Base-by-base conservation (phyloP, 2,113 vertebrate genomes). In the Pseudopodoces humilis region DNA sequence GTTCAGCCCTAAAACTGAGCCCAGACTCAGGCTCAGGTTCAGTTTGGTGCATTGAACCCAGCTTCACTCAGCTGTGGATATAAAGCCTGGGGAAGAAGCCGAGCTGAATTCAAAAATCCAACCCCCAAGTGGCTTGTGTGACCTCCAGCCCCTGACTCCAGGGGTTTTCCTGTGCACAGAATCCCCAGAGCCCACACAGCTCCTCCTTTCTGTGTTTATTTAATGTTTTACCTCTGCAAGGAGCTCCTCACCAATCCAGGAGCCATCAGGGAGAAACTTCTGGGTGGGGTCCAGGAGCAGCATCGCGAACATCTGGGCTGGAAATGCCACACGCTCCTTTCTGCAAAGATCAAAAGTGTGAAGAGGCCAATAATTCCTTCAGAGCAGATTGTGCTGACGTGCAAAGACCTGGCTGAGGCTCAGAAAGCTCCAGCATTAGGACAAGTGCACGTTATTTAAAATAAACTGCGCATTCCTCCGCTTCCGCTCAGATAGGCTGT, bases 401-500 rank as follows among this genome's bases (percentile, higher is more conserved):
- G 84, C 52, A 56, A 25, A 63, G 62, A 21, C 76, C 86, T 95
- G 95, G 91, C 94, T 64, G 64, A 5, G 53, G 56, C 78, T 91
- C 82, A 49, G 53, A n/a, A 77, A n/a, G 23, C 56, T 18, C 55
- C 13, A 55, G 1, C 37, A 55, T 59, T 59, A 80, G 90, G 94
- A 89, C 82, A 95, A 87, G 39, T 56, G 90, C 68, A 55, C 15
- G 11, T 49, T 91, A 53, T 65, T 75, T 37, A 69, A 43, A 39
- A 76, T 96, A 97, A 97, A 97, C 91, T 95, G 77, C 5, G 9
- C 93, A 88, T 97, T 96, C 95, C 94, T 84, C 43, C 27, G 7
- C 95, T 97, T 98, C 97, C 96, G 69, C 85, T 93, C 85, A 89
- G 95, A 96, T 95, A 94, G 70, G 90, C 87, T 88, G 91, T 50